phyloP scores from a whole-genome alignment of 23 tunicate species.

The Oikopleura dioica region DNA sequence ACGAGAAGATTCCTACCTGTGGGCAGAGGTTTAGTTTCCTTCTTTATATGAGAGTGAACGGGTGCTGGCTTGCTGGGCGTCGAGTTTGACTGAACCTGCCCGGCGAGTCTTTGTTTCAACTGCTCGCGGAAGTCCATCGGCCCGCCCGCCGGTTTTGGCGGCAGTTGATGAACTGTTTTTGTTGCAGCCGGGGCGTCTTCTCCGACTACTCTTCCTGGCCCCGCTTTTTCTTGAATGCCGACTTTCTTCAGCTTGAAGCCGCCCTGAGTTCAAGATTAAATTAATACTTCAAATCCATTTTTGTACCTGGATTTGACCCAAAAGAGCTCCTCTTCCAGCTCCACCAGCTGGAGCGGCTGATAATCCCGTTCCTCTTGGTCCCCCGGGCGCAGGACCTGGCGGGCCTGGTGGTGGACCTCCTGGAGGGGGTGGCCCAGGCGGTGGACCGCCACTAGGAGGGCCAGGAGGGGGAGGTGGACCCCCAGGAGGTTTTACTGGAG shows the following conservation, averaged over 20 bases:
- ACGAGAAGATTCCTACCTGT: not conserved
- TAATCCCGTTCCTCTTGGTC: not conserved
- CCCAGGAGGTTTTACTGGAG: not conserved
- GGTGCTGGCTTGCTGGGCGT: not conserved
- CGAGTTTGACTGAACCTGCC: not conserved
- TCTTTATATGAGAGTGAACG: not conserved
- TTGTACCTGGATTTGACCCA: not conserved
- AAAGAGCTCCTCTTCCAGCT: not conserved
- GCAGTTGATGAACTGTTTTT: not conserved
- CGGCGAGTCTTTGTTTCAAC: not conserved
- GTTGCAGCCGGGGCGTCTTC: not conserved
- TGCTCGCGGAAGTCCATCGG: not conserved
- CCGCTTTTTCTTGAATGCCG: not conserved
- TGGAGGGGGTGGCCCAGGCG: not conserved
- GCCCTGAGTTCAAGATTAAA: too few species aligned
- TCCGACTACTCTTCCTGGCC: not conserved
- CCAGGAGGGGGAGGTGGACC: conserved; percentile 6
- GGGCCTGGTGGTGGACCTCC: conserved; percentile 12
- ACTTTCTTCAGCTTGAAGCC: conserved; percentile 1
- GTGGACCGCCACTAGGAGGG: not conserved
- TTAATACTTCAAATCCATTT: too few species aligned
- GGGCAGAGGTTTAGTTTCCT: not conserved
- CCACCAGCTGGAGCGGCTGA: not conserved
- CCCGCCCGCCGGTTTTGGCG: not conserved
- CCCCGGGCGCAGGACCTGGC: not conserved